These are phyloP conservation scores for Melanotaenia boesemani DNA, from an alignment of 2,797 vertebrate species.

Conservation along the genomic window DNA sequence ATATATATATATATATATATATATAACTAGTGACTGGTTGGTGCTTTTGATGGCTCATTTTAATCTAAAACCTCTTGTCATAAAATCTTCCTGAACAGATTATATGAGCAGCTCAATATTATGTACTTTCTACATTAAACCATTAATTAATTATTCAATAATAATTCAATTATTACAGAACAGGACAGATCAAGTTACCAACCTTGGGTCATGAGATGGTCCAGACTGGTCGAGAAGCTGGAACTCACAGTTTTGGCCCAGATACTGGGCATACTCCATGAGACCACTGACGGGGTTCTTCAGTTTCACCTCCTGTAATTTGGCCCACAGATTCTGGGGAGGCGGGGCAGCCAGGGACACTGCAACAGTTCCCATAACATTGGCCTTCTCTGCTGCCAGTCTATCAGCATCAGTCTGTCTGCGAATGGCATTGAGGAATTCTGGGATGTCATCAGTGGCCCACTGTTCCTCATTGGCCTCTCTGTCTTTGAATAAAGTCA, in stretches of 20 bases:
- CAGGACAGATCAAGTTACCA: slow-evolving; percentile 49
- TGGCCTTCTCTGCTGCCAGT: slow-evolving; percentile 45
- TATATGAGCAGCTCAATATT: background rate
- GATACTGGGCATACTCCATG: slow-evolving; percentile 93
- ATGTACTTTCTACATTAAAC: background rate
- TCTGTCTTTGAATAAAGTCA: slow-evolving; percentile 39
- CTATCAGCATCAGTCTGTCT: slow-evolving; percentile 72
- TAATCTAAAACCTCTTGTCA: background rate
- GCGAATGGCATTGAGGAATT: slow-evolving; percentile 88
- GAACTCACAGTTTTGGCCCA: slow-evolving; percentile 91
- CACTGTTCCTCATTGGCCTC: slow-evolving; percentile 77
- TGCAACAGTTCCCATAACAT: slow-evolving; percentile 73
- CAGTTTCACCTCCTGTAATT: slow-evolving; percentile 89
- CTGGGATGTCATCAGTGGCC: slow-evolving; percentile 92
- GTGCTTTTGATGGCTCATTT: background rate
- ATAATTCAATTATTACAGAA: background rate
- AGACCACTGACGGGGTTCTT: slow-evolving; percentile 96
- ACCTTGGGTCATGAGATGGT: slow-evolving; percentile 96
- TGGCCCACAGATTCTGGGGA: slow-evolving; percentile 84
- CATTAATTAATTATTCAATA: too few relatives aligned
- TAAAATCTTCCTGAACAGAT: background rate
- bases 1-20: too few relatives aligned
- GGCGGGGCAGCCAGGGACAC: slow-evolving; percentile 85
- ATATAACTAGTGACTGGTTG: background rate
- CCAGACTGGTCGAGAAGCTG: slow-evolving; percentile 92